Evolutionary conservation across 92 coral and sea anemone genomes (phyloP), one percentile per base, ranked within the genome.

Genomic region (Porites lobata): DNA sequence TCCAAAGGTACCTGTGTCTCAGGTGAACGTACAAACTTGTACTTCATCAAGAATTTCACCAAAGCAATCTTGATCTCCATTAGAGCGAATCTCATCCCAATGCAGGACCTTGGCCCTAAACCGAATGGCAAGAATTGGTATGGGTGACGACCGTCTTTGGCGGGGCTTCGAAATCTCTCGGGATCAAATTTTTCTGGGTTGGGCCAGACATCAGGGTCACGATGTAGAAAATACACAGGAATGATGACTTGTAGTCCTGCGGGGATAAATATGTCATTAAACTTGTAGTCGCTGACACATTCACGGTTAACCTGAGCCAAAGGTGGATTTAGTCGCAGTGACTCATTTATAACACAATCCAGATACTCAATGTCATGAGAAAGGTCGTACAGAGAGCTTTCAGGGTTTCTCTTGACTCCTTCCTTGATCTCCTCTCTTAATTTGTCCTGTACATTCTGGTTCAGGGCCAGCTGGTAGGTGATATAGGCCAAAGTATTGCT

Each of bases 31-130:
- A 93, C 86, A 65, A 90, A 87, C 86, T 61, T 86, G 86, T 81
- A 92, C 81, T 86, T 89, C 26, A 76, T 76, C 91, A 92, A 53
- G 54, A 87, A 84, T 69, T 75, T 87, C 82, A 87, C 93, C 66
- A 93, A 58, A 50, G 92, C 67, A 50, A 80, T 77, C 76, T 83
- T 90, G 87, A 93, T 88, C 56, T 87, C 92, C 91, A 90, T 63
- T 10, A 89, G 76, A 24, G 93, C 93, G 71, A 92, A 83, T 65
- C 91, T 81, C 81, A 83, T 89, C 22, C 92, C 95, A 64, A 92
- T 92, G 77, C 92, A 92, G 78, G 85, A 80, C 21, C 95, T 89
- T n/a, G 93, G 95, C 65, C 95, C 95, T 24, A 86, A 91, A 26
- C 95, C 95, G 82, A 86, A 93, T 8, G 95, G 93, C 10, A 93